Evolutionary conservation across 2,888 invertebrate species (phyloP), one percentile per base, ranked within the genome.

Genomic region (Chesias legatella): DNA sequence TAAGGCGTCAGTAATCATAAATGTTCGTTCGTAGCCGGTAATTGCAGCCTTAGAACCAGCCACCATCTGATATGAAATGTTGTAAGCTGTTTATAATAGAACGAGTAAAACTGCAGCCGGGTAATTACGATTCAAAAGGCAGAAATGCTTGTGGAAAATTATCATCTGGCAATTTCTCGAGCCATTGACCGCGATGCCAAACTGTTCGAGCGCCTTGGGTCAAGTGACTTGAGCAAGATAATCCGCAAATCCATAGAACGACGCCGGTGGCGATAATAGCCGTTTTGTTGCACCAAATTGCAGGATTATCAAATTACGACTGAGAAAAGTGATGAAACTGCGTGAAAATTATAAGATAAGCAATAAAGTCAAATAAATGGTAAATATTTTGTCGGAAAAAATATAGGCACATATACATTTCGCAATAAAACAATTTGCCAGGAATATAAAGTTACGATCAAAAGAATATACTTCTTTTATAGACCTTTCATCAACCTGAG

Each of bases 141-240:
- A 53, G 53, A 60, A 54, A 57, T 48, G 38, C 33, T 44, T 40
- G 36, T 46, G 39, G 43, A 58, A 58, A 63, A 58, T 59, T 51
- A 58, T 53, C 44, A 43, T 59, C 55, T 58, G 51, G 67, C 68
- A 74, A 70, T 73, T 70, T 73, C 72, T 72, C 66, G 60, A 72
- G 73, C 65, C 76, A 70, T 67, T 73, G 76, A 68, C 80, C 79
- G 67, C 71, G 68, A 79, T 70, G 59, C 51, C 53, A 67, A 71
- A 70, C 68, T 66, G 73, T 58, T 66, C 60, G 58, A 70, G 70
- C 63, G 72, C 73, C 67, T 36, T 60, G 47, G 69, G 72, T 75
- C 69, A 69, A 73, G 35, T 33, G 20, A 70, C 68, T 58, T 66
- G 64, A 73, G 70, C 68, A 56, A 67, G 73, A 76, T 75, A 73